These are phyloP conservation scores for Spea bombifrons DNA, from an alignment of 2,113 vertebrate genomes.

Conservation along the genomic window DNA sequence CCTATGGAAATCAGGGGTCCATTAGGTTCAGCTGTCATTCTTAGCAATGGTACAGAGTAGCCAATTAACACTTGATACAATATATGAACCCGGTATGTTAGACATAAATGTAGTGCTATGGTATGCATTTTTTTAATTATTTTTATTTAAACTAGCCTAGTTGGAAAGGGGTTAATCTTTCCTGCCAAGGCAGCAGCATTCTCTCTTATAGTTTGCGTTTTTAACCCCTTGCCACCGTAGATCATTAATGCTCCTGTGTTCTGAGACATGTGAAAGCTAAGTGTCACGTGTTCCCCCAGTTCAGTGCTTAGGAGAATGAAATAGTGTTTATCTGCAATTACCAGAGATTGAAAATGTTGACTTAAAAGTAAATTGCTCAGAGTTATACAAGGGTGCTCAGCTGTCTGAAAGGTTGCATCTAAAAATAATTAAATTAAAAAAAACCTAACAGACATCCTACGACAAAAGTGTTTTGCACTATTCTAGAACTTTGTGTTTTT, in stretches of 20 bases:
- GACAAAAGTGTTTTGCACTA: too few relatives aligned
- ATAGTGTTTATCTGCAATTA: conserved; percentile 22
- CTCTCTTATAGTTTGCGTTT: background rate
- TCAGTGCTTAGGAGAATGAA: conserved; percentile 4
- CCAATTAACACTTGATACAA: too few relatives aligned
- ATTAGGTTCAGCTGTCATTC: too few relatives aligned
- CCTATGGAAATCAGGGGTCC: too few relatives aligned
- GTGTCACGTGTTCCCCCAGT: conserved; percentile 1
- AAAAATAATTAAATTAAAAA: too few relatives aligned
- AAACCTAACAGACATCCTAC: too few relatives aligned
- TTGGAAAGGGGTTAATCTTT: background rate
- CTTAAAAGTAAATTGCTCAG: conserved; percentile 24
- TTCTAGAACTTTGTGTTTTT: too few relatives aligned
- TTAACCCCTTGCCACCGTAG: conserved; percentile 8
- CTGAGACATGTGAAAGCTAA: background rate
- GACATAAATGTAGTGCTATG: too few relatives aligned
- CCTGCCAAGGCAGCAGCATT: background rate
- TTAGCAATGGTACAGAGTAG: too few relatives aligned
- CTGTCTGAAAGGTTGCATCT: background rate
- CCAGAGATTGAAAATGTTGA: conserved; percentile 9
- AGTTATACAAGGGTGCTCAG: background rate
- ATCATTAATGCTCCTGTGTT: background rate
- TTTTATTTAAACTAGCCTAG: background rate
- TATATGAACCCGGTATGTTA: too few relatives aligned
- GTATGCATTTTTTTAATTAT: too few relatives aligned